Evolutionary conservation across 2,113 vertebrate genomes (phyloP).

Genomic region (Nesogale talazaci): DNA sequence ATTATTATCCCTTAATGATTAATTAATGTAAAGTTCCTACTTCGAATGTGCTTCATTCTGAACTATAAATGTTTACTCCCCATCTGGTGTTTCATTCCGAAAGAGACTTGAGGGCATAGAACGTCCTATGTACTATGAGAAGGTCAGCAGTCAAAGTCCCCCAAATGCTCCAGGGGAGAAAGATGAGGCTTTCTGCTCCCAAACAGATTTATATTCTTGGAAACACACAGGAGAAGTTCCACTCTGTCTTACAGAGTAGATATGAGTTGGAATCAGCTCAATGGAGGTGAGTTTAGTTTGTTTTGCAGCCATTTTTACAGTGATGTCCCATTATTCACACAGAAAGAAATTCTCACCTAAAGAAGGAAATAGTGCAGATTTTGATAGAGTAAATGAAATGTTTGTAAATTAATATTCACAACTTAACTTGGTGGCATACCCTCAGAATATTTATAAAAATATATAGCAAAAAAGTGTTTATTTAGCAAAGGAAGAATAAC

Average conservation of each 20-base stretch:
- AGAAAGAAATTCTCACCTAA: background rate
- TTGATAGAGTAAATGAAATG: constrained; percentile 4
- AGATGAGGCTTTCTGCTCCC: no score
- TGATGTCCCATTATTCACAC: background rate
- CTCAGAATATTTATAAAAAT: constrained; percentile 30
- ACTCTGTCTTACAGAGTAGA: no score
- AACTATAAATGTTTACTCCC: background rate
- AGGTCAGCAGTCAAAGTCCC: no score
- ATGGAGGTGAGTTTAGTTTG: no score
- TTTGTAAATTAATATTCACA: constrained; percentile 26
- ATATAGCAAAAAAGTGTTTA: background rate
- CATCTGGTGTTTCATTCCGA: background rate
- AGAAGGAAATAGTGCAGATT: background rate
- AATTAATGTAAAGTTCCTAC: background rate
- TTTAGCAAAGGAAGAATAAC: background rate
- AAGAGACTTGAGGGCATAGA: no score
- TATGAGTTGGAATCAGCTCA: no score
- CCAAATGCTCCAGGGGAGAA: no score
- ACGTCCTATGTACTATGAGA: no score
- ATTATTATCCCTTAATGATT: constrained; percentile 22
- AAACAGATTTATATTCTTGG: no score
- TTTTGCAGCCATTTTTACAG: no score
- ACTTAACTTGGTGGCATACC: background rate
- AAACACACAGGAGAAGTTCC: no score
- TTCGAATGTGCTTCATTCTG: background rate